phyloP scores from a whole-genome alignment of 2,888 invertebrate species.

The Ochropacha duplaris region DNA sequence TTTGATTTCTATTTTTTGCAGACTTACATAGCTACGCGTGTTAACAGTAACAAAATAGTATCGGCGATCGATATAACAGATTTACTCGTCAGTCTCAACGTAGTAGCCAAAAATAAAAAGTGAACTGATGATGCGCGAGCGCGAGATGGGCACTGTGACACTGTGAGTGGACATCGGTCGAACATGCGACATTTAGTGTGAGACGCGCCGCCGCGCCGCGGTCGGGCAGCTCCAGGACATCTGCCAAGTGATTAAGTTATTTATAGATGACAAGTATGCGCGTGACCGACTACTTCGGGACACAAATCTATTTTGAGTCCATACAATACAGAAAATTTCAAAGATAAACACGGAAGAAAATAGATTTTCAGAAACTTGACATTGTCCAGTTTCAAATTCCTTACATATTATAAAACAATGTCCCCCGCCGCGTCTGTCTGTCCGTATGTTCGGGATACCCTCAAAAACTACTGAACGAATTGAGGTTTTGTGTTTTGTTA shows the following conservation, averaged over 20 bases:
- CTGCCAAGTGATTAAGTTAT: conserved; percentile 78
- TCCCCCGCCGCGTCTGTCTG: too few species aligned
- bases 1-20: conserved; percentile 26
- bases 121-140: neutral
- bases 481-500: too few species aligned
- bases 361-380: conserved; percentile 8
- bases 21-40: conserved; percentile 25
- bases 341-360: conserved; percentile 55
- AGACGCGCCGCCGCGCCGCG: conserved; percentile 18
- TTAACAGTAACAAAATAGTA: conserved; percentile 35
- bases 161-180: conserved; percentile 13
- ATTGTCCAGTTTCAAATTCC: neutral
- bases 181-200: conserved; percentile 60
- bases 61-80: conserved; percentile 38
- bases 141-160: conserved; percentile 7
- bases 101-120: conserved; percentile 46
- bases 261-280: conserved; percentile 69
- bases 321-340: conserved; percentile 52
- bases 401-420: neutral
- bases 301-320: conserved; percentile 59
- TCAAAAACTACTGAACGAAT: neutral
- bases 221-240: conserved; percentile 50
- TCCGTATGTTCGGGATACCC: too few species aligned
- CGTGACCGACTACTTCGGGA: conserved; percentile 71
- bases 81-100: conserved; percentile 21